Percentiles rank a stretch among this genome's conserved stretches.
phyloP scores from a whole-genome alignment of 2,797 vertebrate species.

The Sebastes taczanowskii region DNA sequence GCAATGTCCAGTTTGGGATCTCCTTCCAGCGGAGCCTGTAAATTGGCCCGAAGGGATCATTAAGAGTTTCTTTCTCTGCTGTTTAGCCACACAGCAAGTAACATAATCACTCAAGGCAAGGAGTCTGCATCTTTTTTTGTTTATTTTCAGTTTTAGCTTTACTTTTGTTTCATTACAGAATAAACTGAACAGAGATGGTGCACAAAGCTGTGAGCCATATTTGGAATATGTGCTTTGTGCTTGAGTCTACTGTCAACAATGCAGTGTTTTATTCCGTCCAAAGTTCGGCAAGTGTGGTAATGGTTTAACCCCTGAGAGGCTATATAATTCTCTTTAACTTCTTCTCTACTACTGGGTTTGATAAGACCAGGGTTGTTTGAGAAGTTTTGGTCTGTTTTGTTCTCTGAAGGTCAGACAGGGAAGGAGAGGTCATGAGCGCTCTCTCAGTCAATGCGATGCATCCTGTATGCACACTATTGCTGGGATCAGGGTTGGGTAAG shows the following conservation, averaged over 20 bases:
- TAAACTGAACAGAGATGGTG: background rate
- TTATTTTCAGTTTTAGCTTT: background rate
- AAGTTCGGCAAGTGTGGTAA: background rate
- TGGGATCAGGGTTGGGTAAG: background rate
- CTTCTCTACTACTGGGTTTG: background rate
- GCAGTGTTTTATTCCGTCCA: constrained; percentile 9
- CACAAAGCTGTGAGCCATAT: background rate
- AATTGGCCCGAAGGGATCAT: constrained; percentile 6
- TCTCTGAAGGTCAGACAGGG: constrained; percentile 15
- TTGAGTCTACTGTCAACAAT: background rate
- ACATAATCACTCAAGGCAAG: background rate
- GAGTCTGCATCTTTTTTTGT: background rate
- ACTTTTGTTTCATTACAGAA: background rate
- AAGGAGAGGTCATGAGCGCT: background rate
- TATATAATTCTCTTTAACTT: background rate
- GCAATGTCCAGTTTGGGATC: constrained; percentile 37
- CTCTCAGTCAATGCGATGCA: background rate
- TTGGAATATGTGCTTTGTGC: background rate
- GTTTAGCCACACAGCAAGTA: background rate
- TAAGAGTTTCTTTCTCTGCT: background rate
- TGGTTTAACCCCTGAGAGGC: background rate
- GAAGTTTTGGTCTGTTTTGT: background rate
- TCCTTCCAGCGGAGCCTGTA: constrained; percentile 5
- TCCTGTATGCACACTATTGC: background rate
- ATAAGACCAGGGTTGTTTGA: constrained; percentile 21